Evolutionary conservation across 1,140 invertebrate genomes (phyloP), one percentile per base, ranked within the genome.

Genomic region (Augochlora pura): DNA sequence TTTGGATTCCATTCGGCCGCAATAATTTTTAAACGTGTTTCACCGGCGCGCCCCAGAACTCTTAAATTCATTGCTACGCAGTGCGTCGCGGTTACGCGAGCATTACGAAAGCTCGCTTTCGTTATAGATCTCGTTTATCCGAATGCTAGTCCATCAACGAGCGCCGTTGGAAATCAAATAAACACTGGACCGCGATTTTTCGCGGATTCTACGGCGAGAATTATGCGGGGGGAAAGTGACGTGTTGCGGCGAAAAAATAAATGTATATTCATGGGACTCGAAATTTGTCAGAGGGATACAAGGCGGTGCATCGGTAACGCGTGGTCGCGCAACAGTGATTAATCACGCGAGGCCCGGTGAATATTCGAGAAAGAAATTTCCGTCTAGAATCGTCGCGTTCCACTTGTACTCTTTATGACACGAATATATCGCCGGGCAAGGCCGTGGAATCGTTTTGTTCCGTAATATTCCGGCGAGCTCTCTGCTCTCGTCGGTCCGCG

Each of bases 321-420:
- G 16, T 23, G 76, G 65, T 65, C 42, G 52, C 69, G 9, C 23
- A 10, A 10, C 23, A 12, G 23, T 46, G 38, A 72, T 72, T 52
- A 57, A 78, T 78, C 69, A 65, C n/a, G 0, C 9, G 42, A 2
- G 25, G 38, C n/a, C n/a, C 54, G 54, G n/a, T 2, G 9, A 60
- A 27, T 57, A n/a, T n/a, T n/a, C 49, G 1, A 10, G 46, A 70
- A 73, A 73, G 77, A 78, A 65, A 78, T 49, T 59, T 63, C 38
- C 32, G 57, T 10, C 3, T 60, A 14, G 42, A 62, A 72, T 65
- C 23, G 72, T 78, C 68, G 60, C 68, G 60, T 57, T 73, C 69
- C 77, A 73, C 71, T 70, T 69, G 73, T 77, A 62, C 79, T 46
- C 49, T 77, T 77, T 77, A 46, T 57, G 60, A 65, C 75, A 52